These are phyloP conservation scores for Macrobrachium rosenbergii DNA, from an alignment of 1,140 invertebrate species.

Conservation along the genomic window DNA sequence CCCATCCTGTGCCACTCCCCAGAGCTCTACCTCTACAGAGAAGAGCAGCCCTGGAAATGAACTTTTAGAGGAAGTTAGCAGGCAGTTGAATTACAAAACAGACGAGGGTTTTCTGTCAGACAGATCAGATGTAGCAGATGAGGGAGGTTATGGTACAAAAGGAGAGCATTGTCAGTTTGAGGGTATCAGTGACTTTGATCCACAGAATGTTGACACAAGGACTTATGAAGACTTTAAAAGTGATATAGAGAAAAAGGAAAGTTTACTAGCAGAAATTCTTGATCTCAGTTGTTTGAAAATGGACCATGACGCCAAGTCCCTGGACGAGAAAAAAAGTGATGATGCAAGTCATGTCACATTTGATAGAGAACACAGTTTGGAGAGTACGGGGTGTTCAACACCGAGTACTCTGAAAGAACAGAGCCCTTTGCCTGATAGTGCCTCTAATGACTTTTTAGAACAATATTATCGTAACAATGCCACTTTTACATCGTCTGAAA, in stretches of 20 bases:
- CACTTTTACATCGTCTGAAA: conserved; percentile 26
- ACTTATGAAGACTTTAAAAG: conserved; percentile 54
- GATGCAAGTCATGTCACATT: background rate
- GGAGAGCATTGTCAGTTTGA: background rate
- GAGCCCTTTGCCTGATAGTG: conserved; percentile 2
- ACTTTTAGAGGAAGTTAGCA: too few species aligned
- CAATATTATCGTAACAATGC: conserved; percentile 1
- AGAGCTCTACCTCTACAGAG: too few species aligned
- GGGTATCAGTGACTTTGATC: background rate
- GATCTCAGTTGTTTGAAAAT: conserved; percentile 48
- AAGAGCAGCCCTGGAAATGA: too few species aligned
- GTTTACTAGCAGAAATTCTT: conserved; percentile 49
- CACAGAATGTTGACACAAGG: conserved; percentile 26
- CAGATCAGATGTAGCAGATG: background rate
- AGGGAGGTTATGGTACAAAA: background rate
- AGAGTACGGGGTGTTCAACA: conserved; percentile 27
- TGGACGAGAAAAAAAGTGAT: background rate
- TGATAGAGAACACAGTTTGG: conserved; percentile 23
- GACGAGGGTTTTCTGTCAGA: too few species aligned
- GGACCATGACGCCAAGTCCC: conserved; percentile 26
- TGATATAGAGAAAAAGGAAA: conserved; percentile 58
- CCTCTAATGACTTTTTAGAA: conserved; percentile 30
- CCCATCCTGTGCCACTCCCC: too few species aligned
- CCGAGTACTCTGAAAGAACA: conserved; percentile 50
- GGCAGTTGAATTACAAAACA: too few species aligned